Evolutionary conservation across 2,888 invertebrate species (phyloP).

Genomic region (Drosophila bunnanda): DNA sequence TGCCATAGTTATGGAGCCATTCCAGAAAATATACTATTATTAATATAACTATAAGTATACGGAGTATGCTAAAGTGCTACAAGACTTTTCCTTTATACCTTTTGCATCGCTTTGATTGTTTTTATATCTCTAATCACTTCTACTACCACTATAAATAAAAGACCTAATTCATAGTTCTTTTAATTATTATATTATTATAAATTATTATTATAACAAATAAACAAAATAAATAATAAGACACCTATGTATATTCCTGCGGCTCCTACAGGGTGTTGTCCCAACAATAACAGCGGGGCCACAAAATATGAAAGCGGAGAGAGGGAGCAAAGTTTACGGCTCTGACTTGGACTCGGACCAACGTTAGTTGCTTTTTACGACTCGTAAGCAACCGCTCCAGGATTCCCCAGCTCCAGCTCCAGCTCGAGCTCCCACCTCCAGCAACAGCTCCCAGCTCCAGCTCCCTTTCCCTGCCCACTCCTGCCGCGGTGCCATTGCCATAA

Average conservation of each 20-base stretch:
- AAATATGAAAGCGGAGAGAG: neutral
- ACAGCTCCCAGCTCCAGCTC: neutral
- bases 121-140: no score
- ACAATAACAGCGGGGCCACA: neutral
- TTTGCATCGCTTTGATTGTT: no score
- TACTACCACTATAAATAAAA: no score
- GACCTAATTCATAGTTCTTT: no score
- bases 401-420: neutral
- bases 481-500: conserved; percentile 33
- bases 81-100: no score
- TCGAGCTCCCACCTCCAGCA: neutral
- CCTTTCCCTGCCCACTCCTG: neutral
- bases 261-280: conserved; percentile 1
- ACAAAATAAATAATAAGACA: no score
- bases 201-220: no score
- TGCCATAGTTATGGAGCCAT: no score
- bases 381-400: conserved; percentile 37
- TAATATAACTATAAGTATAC: no score
- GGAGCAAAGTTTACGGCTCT: conserved; percentile 48
- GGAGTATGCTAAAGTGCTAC: no score
- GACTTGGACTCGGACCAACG: conserved; percentile 39
- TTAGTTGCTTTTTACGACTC: conserved; percentile 71
- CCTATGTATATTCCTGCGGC: neutral
- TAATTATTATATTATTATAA: no score
- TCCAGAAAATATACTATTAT: no score